Evolutionary conservation across 2,888 invertebrate species (phyloP), one percentile per base, ranked within the genome.

Genomic region (Phania funesta): DNA sequence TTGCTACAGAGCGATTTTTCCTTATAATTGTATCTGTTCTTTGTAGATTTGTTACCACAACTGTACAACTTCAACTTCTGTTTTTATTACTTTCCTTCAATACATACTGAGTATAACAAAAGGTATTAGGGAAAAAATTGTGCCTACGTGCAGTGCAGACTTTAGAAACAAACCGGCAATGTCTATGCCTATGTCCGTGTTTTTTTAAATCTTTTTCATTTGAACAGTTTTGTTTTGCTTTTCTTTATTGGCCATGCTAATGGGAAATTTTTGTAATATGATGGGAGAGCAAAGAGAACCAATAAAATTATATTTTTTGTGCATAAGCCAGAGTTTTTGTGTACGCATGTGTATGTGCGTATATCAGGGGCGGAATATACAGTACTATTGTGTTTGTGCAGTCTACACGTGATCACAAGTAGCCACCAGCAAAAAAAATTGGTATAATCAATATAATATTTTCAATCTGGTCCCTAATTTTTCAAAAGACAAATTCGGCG

Each of bases 121-220:
- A 74, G 68, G 62, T 41, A 68, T 48, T 56, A 7, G 35, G 38
- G 44, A 7, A 38, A 58, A 82, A 78, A 73, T 52, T 77, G 38
- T 73, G 78, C 75, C 74, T 82, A 82, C 78, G 82, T 82, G 82
- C 78, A 75, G 82, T 82, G 82, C 78, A 75, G 68, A 74, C 65
- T 82, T 52, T 62, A 65, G 52, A 64, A 78, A 74, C 82, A 64
- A 78, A 74, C 82, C 78, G 82, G 70, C 74, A 74, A 73, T 60
- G 50, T 67, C 67, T 65, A 67, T 76, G 67, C 56, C 35, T 29
- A 54, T 52, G 35, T 29, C 60, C n/a, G 32, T 75, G 58, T 35
- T 22, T 75, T 46, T 52, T 62, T 38, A 26, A n/a, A n/a, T n/a
- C n/a, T 64, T 60, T 18, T 70, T 46, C 44, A 46, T 74, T 74